These are phyloP conservation scores for Grallaria varia DNA, from an alignment of 2,113 vertebrate species.

Conservation along the genomic window DNA sequence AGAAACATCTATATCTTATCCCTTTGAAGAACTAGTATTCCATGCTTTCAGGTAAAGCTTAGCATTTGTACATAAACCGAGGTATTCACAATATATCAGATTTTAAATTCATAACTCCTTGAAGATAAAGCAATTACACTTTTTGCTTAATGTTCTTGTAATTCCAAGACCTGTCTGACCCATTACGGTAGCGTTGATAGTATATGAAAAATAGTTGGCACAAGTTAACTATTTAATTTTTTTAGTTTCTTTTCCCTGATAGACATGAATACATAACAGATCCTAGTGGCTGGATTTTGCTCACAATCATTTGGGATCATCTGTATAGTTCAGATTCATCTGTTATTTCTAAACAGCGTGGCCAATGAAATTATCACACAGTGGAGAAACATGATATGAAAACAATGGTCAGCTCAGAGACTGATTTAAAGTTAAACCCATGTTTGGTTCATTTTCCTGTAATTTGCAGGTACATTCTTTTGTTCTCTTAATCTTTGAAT, in stretches of 20 bases:
- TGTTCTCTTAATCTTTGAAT: not conserved
- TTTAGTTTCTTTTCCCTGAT: not conserved
- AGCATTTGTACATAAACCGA: not conserved
- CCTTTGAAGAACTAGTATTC: conserved; percentile 12
- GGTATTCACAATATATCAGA: not conserved
- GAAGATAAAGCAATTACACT: not conserved
- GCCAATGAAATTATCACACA: not conserved
- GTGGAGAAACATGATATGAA: not conserved
- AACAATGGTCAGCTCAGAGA: not conserved
- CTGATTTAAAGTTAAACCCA: not conserved
- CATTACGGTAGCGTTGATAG: not conserved
- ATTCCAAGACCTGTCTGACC: not conserved
- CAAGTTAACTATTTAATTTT: not conserved
- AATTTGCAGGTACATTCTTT: not conserved
- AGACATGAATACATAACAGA: not conserved
- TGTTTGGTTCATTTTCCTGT: not conserved
- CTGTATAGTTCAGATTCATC: not conserved
- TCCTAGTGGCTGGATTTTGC: not conserved
- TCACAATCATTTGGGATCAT: not conserved
- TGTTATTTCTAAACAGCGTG: not conserved
- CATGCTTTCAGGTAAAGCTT: not conserved
- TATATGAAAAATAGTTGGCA: not conserved
- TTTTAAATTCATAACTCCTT: not conserved
- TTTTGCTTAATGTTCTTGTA: not conserved
- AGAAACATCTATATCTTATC: conserved; percentile 42